Percentiles rank a stretch among this genome's conserved stretches.
These are phyloP conservation scores for Phataginus tetradactyla DNA, from an alignment of 2,797 vertebrate genomes.

Conservation along the genomic window DNA sequence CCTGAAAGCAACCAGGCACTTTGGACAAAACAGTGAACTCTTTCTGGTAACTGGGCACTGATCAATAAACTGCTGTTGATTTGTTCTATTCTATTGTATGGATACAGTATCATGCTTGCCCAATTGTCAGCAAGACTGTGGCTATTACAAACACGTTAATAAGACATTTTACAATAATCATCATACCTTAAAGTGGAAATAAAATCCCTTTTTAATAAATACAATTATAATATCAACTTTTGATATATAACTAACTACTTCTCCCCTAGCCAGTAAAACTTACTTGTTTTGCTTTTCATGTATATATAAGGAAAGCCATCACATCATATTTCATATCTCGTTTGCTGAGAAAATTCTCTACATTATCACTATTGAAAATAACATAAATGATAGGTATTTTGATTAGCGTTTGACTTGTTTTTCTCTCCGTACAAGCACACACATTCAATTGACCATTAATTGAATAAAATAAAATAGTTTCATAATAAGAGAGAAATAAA, in stretches of 20 bases:
- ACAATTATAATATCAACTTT: background rate
- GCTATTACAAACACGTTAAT: background rate
- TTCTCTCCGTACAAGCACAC: background rate
- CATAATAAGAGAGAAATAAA: background rate
- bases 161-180: constrained; percentile 13
- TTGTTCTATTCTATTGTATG: background rate
- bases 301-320: background rate
- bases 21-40: constrained; percentile 3
- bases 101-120: background rate
- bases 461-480: background rate
- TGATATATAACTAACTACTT: background rate
- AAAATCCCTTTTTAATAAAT: background rate
- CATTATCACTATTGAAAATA: background rate
- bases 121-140: background rate
- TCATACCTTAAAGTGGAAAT: background rate
- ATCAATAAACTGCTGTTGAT: background rate
- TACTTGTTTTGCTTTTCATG: background rate
- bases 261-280: background rate
- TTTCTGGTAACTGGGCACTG: background rate
- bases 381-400: background rate
- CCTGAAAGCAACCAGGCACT: background rate
- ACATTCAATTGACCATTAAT: background rate
- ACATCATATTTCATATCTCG: background rate
- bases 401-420: background rate
- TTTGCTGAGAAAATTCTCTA: background rate